phyloP scores from a whole-genome alignment of 2,888 invertebrate genomes.

The Ametastegia equiseti region DNA sequence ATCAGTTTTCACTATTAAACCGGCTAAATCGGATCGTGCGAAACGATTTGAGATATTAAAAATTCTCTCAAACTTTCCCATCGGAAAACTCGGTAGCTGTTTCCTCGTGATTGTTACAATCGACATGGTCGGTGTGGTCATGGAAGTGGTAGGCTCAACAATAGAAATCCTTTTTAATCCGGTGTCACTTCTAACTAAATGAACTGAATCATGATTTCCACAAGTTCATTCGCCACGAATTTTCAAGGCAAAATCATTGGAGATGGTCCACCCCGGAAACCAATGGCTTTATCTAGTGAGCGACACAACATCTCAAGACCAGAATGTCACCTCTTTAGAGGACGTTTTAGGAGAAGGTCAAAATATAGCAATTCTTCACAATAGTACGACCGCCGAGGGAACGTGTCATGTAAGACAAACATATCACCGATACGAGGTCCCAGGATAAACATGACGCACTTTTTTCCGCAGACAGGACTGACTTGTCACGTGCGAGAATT shows the following conservation, averaged over 20 bases:
- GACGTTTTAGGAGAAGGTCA: constrained; percentile 85
- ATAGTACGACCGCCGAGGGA: constrained; percentile 78
- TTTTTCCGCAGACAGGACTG: constrained; percentile 79
- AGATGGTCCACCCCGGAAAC: constrained; percentile 84
- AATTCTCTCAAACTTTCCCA: constrained; percentile 76
- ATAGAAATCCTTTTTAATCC: constrained; percentile 45
- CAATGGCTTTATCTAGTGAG: constrained; percentile 91
- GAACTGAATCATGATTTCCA: constrained; percentile 21
- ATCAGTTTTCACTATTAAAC: constrained; percentile 78
- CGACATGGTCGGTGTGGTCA: constrained; percentile 81
- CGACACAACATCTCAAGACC: constrained; percentile 77
- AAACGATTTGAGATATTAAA: constrained; percentile 76
- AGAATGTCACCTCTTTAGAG: constrained; percentile 79
- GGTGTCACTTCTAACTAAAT: constrained; percentile 9
- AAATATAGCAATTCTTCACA: constrained; percentile 88
- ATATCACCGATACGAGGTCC: too few relatives aligned
- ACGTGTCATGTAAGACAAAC: constrained; percentile 78
- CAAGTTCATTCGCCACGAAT: constrained; percentile 5
- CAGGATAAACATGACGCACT: background rate
- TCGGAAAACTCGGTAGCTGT: constrained; percentile 78
- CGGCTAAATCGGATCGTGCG: constrained; percentile 76
- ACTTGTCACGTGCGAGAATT: constrained; percentile 85
- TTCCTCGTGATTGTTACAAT: constrained; percentile 82
- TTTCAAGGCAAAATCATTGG: constrained; percentile 79
- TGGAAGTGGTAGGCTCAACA: constrained; percentile 77